These are phyloP conservation scores for Drosophila anomelani DNA, from an alignment of 2,888 invertebrate species.

Conservation along the genomic window DNA sequence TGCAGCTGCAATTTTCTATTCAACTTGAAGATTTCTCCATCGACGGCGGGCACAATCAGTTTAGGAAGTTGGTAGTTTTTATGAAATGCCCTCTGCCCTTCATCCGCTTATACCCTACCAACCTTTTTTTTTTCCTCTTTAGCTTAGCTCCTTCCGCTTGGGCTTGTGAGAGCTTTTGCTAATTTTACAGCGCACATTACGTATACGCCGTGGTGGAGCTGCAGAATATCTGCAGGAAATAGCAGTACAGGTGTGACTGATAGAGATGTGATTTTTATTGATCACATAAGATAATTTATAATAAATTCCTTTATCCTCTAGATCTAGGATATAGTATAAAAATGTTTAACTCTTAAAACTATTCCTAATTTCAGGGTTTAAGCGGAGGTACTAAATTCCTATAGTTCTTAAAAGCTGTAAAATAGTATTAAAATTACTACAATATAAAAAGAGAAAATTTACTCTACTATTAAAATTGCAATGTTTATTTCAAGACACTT, in stretches of 20 bases:
- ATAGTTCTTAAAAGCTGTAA: no score
- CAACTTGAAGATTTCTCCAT: constrained; percentile 39
- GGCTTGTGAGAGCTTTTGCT: constrained; percentile 29
- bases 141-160: constrained; percentile 4
- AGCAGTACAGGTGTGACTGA: not conserved
- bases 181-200: constrained; percentile 44
- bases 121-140: not conserved
- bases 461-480: not conserved
- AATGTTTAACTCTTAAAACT: not conserved
- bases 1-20: constrained; percentile 60
- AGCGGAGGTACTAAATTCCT: not conserved
- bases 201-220: constrained; percentile 47
- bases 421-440: not conserved
- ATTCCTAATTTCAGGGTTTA: not conserved
- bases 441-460: not conserved
- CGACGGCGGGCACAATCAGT: constrained; percentile 17
- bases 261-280: not conserved
- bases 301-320: not conserved
- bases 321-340: not conserved
- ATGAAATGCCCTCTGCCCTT: constrained; percentile 24
- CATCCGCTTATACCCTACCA: not conserved
- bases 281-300: no score
- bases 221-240: not conserved
- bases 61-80: constrained; percentile 41
- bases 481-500: not conserved